Conservation (phyloP, 2,888 invertebrate genomes). For the Drosophila parthenogenetica region DNA sequence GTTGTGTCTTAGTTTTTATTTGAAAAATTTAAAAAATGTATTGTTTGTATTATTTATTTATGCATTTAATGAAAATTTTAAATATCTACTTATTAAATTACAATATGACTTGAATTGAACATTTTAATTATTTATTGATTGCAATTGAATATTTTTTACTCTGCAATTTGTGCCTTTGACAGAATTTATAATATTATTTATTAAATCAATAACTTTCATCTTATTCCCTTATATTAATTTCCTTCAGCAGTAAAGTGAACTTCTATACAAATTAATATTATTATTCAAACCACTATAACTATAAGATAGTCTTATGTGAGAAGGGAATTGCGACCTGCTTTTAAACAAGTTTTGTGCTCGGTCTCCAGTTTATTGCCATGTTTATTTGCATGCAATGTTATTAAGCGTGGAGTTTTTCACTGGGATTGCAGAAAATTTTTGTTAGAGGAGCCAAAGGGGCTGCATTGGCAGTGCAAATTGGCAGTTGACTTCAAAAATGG, state of each 20-base stretch:
- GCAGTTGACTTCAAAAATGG: conserved; percentile 74
- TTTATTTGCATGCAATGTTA: conserved; percentile 72
- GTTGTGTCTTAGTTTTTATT: too few relatives aligned
- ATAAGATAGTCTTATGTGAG: conserved; percentile 22
- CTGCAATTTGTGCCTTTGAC: too few relatives aligned
- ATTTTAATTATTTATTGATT: too few relatives aligned
- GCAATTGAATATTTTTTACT: too few relatives aligned
- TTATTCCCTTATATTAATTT: too few relatives aligned
- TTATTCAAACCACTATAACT: background rate
- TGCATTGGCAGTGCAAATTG: conserved; percentile 61
- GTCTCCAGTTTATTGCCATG: conserved; percentile 54
- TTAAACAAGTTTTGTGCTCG: conserved; percentile 54
- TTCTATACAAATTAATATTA: background rate
- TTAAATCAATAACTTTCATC: too few relatives aligned
- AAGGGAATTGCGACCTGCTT: conserved; percentile 51
- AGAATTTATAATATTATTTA: too few relatives aligned
- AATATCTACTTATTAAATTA: too few relatives aligned
- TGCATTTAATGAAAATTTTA: too few relatives aligned
- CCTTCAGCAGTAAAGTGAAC: background rate
- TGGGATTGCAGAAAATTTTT: conserved; percentile 14
- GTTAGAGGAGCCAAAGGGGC: background rate
- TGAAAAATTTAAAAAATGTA: too few relatives aligned
- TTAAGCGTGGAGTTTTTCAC: conserved; percentile 49
- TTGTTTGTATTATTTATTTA: too few relatives aligned
- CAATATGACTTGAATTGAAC: too few relatives aligned